Evolutionary conservation across 2,797 vertebrate genomes (phyloP), one percentile per base, ranked within the genome.

Genomic region (Gouania willdenowi): DNA sequence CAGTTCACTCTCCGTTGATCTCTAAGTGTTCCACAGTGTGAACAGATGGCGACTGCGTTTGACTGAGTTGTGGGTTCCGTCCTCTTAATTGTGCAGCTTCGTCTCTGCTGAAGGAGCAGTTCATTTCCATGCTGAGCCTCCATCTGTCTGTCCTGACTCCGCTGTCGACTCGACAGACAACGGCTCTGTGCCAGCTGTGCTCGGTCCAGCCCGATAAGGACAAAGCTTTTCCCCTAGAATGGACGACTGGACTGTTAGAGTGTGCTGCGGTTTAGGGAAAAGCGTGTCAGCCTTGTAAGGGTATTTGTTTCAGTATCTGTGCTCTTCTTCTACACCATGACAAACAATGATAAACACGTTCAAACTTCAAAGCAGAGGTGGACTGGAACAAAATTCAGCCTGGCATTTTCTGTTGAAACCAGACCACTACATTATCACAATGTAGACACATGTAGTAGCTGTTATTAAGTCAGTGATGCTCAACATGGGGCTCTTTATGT

Each of bases 251-350:
- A 41, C 37, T n/a, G 44, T 17, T 40, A 45, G 43, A 45, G 41
- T 40, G 31, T 31, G 20, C 33, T 50, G 25, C 31, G n/a, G n/a
- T n/a, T n/a, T n/a, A n/a, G n/a, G 39, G 24, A 44, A 26, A n/a
- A 31, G 10, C 24, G 22, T 46, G 42, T 32, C 33, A 35, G 28
- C 69, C 51, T 72, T 72, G 23, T 67, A 54, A 37, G 66, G 59
- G n/a, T 48, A 48, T 62, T 59, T 69, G 42, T 56, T 37, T 22
- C 31, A 42, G 33, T 52, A 48, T 66, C 66, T 55, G 37, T 42
- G 58, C 12, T 63, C 35, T 69, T 79, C 83, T 83, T 82, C 75
- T 71, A 69, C 38, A 74, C 77, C n/a, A 66, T 73, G 71, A 82
- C 57, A 65, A n/a, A 64, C 0, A 0, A 21, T 36, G 42, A 67